These are phyloP conservation scores for Xylota sylvarum DNA, from an alignment of 2,888 invertebrate genomes.

Conservation along the genomic window DNA sequence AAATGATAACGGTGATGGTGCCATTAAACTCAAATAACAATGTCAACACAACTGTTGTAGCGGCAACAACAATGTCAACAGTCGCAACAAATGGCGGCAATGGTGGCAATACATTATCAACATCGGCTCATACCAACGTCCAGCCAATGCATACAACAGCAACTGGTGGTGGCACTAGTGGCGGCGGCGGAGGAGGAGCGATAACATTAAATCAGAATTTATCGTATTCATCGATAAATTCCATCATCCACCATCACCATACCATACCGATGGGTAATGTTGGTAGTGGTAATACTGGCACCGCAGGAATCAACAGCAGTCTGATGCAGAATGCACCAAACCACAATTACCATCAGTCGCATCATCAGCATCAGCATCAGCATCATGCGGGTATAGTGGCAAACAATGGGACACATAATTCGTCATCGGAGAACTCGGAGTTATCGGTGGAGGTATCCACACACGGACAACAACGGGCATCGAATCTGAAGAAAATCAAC, in stretches of 20 bases:
- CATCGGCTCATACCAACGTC: constrained; percentile 44
- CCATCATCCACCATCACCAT: constrained; percentile 64
- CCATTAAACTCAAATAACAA: constrained; percentile 84
- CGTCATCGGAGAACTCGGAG: constrained; percentile 85
- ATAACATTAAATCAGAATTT: constrained; percentile 68
- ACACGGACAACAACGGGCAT: constrained; percentile 77
- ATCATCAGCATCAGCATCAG: constrained; percentile 60
- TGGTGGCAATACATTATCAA: constrained; percentile 61
- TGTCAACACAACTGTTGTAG: constrained; percentile 78
- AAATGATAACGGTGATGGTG: constrained; percentile 85
- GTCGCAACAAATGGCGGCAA: constrained; percentile 51
- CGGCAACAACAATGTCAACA: constrained; percentile 66
- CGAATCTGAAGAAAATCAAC: constrained; percentile 81
- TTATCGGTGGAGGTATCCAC: constrained; percentile 81
- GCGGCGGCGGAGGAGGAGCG: constrained; percentile 41
- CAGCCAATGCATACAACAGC: constrained; percentile 56
- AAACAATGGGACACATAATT: constrained; percentile 79
- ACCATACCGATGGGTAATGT: constrained; percentile 51
- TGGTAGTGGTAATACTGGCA: constrained; percentile 38
- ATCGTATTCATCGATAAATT: constrained; percentile 73
- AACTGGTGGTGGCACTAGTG: constrained; percentile 42
- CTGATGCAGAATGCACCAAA: constrained; percentile 47
- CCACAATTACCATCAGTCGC: constrained; percentile 62
- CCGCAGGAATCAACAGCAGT: constrained; percentile 60
- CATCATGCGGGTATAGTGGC: constrained; percentile 74